These are phyloP conservation scores for Collichthys lucidus DNA, from an alignment of 2,113 vertebrate species.

Conservation along the genomic window DNA sequence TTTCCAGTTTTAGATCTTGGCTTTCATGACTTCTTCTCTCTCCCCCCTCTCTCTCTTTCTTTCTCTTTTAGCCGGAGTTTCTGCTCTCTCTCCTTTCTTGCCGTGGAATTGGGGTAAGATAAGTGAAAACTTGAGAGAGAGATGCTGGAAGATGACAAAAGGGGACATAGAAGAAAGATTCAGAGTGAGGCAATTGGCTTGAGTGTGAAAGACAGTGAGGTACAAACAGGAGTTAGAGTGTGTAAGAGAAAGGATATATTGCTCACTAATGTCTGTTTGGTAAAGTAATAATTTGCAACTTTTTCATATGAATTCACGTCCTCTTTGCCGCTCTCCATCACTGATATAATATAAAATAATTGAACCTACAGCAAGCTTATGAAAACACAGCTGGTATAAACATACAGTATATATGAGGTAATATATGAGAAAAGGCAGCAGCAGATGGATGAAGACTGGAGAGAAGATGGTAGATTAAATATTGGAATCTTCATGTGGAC, in stretches of 20 bases:
- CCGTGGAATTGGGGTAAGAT: constrained; percentile 49
- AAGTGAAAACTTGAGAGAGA: constrained; percentile 59
- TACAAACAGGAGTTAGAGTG: constrained; percentile 2
- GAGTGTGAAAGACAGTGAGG: neutral
- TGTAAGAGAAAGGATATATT: neutral
- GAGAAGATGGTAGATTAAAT: neutral
- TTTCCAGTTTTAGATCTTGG: constrained; percentile 73
- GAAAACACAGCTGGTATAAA: neutral
- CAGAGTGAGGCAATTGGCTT: constrained; percentile 4
- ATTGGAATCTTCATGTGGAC: constrained; percentile 4
- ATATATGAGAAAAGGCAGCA: neutral
- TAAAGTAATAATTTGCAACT: neutral
- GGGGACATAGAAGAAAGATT: constrained; percentile 22
- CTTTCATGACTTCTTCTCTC: constrained; percentile 62
- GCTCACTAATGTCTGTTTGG: neutral
- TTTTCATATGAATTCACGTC: neutral
- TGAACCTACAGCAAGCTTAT: neutral
- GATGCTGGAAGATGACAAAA: constrained; percentile 29
- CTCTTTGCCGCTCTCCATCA: neutral
- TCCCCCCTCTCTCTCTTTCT: constrained; percentile 4
- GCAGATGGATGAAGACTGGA: too few species aligned
- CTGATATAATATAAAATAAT: neutral
- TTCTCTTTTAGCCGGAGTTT: constrained; percentile 23
- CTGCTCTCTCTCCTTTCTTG: constrained; percentile 12
- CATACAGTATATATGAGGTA: neutral